Evolutionary conservation across 2,888 invertebrate genomes (phyloP), one percentile per base, ranked within the genome.

Genomic region (Nephrotoma flavescens): DNA sequence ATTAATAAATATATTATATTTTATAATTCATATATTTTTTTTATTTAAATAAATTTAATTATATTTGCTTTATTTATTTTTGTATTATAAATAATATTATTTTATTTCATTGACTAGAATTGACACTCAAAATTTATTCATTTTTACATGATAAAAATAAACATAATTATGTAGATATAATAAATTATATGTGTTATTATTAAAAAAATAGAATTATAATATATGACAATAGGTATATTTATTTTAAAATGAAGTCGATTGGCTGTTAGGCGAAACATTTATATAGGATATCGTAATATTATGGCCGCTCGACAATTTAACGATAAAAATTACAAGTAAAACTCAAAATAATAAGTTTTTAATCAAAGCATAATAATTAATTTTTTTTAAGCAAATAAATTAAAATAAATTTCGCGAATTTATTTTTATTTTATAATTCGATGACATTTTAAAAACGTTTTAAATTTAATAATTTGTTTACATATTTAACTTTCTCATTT

Each of bases 71-170:
- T 71, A 57, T 71, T 71, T 71, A 71, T 71, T 31, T 71, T 15
- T 52, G 4, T 52, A 71, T 31, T 44, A 44, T 44, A 44, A 44
- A 9, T 44, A 44, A 9, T 44, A 44, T 9, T 71, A 71, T 15
- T 11, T 71, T 4, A 84, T 84, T 84, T 84, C 42, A 84, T 86
- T 87, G 87, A 87, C 87, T 87, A 87, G 87, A 87, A 86, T 86
- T 83, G 86, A 86, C 87, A 87, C 87, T 87, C 87, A 71, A 31
- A 7, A 9, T 71, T 71, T 52, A 11, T 71, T 71, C 31, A 71
- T 31, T 71, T 71, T 71, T 71, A 71, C 71, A 71, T 3, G 31
- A 71, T 71, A 31, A 31, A 71, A 71, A 71, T 19, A 71, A 71
- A 71, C 31, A 71, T 71, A 71, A 71, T 71, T 71, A 71, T 71